Base-by-base conservation (phyloP, 2,888 invertebrate genomes). In the Troides aeacus region DNA sequence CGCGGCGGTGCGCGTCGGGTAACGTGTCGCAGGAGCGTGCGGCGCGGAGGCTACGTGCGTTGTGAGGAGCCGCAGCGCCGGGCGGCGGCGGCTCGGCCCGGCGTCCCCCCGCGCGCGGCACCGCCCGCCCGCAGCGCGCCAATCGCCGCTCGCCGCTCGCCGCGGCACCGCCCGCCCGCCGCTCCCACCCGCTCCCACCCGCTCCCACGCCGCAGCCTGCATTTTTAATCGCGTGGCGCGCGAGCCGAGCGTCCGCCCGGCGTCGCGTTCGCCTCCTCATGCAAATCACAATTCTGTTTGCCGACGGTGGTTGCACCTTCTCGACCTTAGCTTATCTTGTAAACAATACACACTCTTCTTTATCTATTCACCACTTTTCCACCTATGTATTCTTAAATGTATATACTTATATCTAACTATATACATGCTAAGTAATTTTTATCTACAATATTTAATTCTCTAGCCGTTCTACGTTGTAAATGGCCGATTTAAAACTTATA, bases 271-370 rank as follows among this genome's bases (percentile, higher is more conserved):
- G 84, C 78, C 78, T 80, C 79, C 81, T 80, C 87, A 90, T 92
- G 90, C 88, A 87, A 90, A 90, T 90, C 89, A 87, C 85, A 88
- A 85, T 86, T 85, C 84, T 90, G 90, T 89, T 90, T 91, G 89
- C 90, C 90, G 89, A 87, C 90, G 90, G 90, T 85, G 83, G 78
- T 81, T 84, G 84, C 84, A 84, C 81, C 83, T 84, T 81, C 85
- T 86, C 79, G 77, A 82, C 84, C 83, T 82, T 83, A 85, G 83
- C 81, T 86, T 81, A 87, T 84, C 80, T 84, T 85, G 79, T 85
- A 84, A 84, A 84, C 83, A 83, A 80, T 77, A 82, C 78, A 75
- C 74, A 70, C 73, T 74, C 74, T 68, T 71, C 67, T 58, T 58
- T 68, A 57, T 62, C 68, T 70, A 64, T 76, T 72, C 70, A 68